phyloP scores from a whole-genome alignment of 2,888 invertebrate genomes.

The Corythucha ciliata region DNA sequence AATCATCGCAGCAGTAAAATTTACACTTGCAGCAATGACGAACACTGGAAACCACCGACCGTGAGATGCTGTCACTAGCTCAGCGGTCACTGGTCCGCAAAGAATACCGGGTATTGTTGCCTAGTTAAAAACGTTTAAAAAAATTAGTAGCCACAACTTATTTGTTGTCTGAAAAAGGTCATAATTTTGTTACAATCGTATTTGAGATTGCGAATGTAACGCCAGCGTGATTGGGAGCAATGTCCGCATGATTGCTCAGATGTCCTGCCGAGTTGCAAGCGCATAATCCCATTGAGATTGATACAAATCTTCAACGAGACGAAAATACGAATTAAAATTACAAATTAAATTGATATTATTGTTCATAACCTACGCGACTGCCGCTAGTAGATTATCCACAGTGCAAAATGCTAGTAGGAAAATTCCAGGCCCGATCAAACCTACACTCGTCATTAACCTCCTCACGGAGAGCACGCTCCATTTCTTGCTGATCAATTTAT shows the following conservation, averaged over 20 bases:
- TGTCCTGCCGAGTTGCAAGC: conserved; percentile 68
- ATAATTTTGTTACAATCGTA: conserved; percentile 50
- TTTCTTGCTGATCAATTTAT: conserved; percentile 51
- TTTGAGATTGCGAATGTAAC: conserved; percentile 68
- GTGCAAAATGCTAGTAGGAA: conserved; percentile 61
- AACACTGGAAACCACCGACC: conserved; percentile 68
- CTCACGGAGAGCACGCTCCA: conserved; percentile 60
- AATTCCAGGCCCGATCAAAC: conserved; percentile 60
- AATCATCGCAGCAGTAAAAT: conserved; percentile 61
- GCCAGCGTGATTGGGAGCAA: conserved; percentile 67
- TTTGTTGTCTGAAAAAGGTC: background rate
- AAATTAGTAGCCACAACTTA: background rate
- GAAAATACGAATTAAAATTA: background rate
- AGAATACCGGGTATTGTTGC: conserved; percentile 66
- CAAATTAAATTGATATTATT: background rate
- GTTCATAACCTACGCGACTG: conserved; percentile 50
- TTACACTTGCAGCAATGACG: conserved; percentile 58
- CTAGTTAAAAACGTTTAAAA: conserved; percentile 39
- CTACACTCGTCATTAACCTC: conserved; percentile 60
- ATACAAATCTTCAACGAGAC: conserved; percentile 49
- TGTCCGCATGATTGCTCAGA: conserved; percentile 65
- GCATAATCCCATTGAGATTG: conserved; percentile 63
- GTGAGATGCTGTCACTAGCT: conserved; percentile 54
- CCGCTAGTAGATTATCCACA: conserved; percentile 56
- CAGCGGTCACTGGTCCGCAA: conserved; percentile 66